phyloP scores from a whole-genome alignment of 2,113 vertebrate genomes.

The Apistogramma diplotaenia region DNA sequence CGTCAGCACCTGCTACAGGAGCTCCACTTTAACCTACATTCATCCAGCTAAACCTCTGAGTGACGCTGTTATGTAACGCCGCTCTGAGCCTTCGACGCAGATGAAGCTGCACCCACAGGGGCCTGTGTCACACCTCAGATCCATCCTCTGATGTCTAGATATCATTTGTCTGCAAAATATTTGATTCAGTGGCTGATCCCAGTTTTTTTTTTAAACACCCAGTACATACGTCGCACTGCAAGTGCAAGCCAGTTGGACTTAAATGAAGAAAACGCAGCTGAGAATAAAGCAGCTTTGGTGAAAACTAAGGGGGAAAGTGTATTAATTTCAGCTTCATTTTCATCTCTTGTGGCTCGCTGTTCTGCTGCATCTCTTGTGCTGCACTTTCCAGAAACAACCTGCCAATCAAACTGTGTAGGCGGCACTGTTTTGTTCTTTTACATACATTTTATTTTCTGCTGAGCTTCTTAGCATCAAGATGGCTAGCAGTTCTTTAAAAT shows the following conservation, averaged over 20 bases:
- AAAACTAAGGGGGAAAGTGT: not conserved
- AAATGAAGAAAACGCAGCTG: not conserved
- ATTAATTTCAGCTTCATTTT: not conserved
- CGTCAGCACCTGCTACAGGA: slow-evolving; percentile 1
- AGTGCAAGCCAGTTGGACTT: not conserved
- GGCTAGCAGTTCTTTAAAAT: slow-evolving; percentile 5
- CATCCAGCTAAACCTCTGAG: slow-evolving; percentile 6
- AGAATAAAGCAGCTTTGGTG: not conserved
- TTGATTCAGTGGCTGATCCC: not conserved
- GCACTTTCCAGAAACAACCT: slow-evolving; percentile 16
- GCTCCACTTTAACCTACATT: slow-evolving; percentile 16
- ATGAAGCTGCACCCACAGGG: slow-evolving; percentile 17
- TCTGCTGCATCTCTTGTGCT: slow-evolving; percentile 7
- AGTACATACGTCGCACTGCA: not conserved
- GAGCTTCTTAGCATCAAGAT: not conserved
- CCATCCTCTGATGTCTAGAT: not conserved
- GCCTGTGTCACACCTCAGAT: not conserved
- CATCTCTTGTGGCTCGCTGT: not conserved
- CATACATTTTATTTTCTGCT: not conserved
- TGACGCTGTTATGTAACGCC: slow-evolving; percentile 34
- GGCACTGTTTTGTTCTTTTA: slow-evolving; percentile 19
- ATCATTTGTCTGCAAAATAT: not conserved
- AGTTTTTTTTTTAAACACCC: not conserved
- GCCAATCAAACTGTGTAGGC: slow-evolving; percentile 40
- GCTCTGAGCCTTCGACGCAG: not conserved